Base-by-base conservation (phyloP, 2,888 invertebrate genomes). In the Bibio marci region DNA sequence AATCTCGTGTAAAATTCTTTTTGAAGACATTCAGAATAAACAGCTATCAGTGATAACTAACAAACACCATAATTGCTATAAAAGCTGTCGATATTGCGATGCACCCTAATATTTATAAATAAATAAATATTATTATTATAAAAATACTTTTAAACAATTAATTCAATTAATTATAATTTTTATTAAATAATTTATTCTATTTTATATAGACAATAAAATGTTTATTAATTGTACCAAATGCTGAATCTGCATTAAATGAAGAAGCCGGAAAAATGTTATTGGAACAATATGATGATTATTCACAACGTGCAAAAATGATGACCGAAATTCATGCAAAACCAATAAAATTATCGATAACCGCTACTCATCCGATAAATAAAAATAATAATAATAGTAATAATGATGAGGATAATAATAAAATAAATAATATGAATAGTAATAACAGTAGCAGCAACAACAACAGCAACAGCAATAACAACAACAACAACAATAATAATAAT, bases 191-290 rank as follows among this genome's bases (percentile, higher is more conserved):
- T 22, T 11, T 31, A 12, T 2, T 34, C n/a, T 25, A 12, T 10
- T 30, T 31, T 26, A 10, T 28, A 18, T 56, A 80, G 80, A 86
- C 92, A 44, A 77, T 95, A 44, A 87, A 87, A 68, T 94, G 94
- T 70, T 73, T 95, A 58, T 72, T 95, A 49, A 94, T 95, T 63
- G 90, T 90, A 58, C 94, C 94, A 56, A 95, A 95, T 71, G 80
- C 92, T 6, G 94, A 95, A 65, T 94, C 92, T 41, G 94, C 94
- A 49, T 72, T 95, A 50, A 95, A 95, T 62, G 94, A 92, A 58
- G 94, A 94, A 64, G 94, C 94, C 40, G 94, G 92, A 14, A 90
- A 88, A 64, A 68, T 95, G 59, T 67, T 95, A 47, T 69, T 90
- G 50, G 91, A 91, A 65, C 80, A 80, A 54, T 95, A 95, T 62